phyloP scores from a whole-genome alignment of 2,113 vertebrate genomes.

The Oncorhynchus kisutch region DNA sequence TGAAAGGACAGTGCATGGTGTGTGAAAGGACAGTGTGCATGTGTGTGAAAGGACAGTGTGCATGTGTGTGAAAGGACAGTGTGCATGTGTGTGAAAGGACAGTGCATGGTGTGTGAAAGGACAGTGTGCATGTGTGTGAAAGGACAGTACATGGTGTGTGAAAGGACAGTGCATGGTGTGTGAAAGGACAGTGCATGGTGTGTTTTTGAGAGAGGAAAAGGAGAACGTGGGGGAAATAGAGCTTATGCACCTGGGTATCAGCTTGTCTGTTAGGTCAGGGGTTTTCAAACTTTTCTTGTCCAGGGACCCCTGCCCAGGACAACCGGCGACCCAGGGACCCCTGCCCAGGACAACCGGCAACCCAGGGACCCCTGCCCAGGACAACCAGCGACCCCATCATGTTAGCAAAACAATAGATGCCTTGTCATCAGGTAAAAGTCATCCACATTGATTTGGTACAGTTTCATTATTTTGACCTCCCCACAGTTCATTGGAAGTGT shows the following conservation, averaged over 20 bases:
- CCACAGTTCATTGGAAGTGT: too few relatives aligned
- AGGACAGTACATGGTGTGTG: too few relatives aligned
- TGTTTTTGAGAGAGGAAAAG: conserved; percentile 32
- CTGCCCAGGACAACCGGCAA: too few relatives aligned
- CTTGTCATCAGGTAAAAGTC: too few relatives aligned
- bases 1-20: too few relatives aligned
- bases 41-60: conserved; percentile 5
- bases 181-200: conserved; percentile 25
- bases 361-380: too few relatives aligned
- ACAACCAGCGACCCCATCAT: too few relatives aligned
- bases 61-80: conserved; percentile 17
- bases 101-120: conserved; percentile 20
- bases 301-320: too few relatives aligned
- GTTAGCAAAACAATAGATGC: too few relatives aligned
- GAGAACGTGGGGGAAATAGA: conserved; percentile 53
- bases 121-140: conserved; percentile 15
- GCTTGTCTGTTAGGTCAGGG: conserved; percentile 60
- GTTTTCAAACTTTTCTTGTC: conserved; percentile 21
- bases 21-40: conserved; percentile 11
- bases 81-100: conserved; percentile 19
- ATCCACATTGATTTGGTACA: too few relatives aligned
- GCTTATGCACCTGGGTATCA: conserved; percentile 69
- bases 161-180: conserved; percentile 27
- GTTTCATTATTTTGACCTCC: too few relatives aligned
- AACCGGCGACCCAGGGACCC: too few relatives aligned